Evolutionary conservation across 2,797 vertebrate genomes (phyloP), one percentile per base, ranked within the genome.

Genomic region (Gouania willdenowi): DNA sequence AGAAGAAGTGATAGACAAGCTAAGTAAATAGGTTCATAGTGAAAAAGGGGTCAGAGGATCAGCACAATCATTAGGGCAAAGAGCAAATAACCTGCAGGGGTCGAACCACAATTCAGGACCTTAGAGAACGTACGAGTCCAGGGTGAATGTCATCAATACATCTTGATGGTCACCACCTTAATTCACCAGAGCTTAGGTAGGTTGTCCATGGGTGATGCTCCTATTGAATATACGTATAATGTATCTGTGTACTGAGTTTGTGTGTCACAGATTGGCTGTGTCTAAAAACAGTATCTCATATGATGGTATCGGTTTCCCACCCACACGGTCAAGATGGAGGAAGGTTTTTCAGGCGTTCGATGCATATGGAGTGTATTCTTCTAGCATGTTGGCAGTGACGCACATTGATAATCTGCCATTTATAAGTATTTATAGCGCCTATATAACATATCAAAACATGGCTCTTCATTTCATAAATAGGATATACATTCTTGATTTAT

Each of bases 141-240:
- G 48, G 50, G 20, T 47, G 43, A 50, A 70, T 62, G 37, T 31
- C 42, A 50, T 9, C 14, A 20, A 51, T 37, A 29, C 49, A 16
- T 48, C 38, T 41, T 27, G 26, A 68, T 45, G 52, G 57, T 40
- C 12, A 16, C 13, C 6, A 24, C 27, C 42, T 52, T 34, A 43
- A 63, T 55, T 38, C 40, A 48, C 58, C 37, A 42, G 12, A 42
- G 26, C 43, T 12, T 13, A n/a, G 10, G 29, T 3, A 12, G 18
- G 12, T 48, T 20, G 18, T 45, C 26, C 21, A 16, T 41, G 10
- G 17, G 1, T 19, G 18, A 25, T 42, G n/a, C 13, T 5, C 44
- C 33, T 4, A 17, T n/a, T 29, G 14, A 20, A 23, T 15, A 5
- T 6, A 3, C 30, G 22, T 59, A 53, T 61, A 6, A 3, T 30